phyloP scores from a whole-genome alignment of 2,797 vertebrate genomes.

The Cryptoblepharus egeriae region DNA sequence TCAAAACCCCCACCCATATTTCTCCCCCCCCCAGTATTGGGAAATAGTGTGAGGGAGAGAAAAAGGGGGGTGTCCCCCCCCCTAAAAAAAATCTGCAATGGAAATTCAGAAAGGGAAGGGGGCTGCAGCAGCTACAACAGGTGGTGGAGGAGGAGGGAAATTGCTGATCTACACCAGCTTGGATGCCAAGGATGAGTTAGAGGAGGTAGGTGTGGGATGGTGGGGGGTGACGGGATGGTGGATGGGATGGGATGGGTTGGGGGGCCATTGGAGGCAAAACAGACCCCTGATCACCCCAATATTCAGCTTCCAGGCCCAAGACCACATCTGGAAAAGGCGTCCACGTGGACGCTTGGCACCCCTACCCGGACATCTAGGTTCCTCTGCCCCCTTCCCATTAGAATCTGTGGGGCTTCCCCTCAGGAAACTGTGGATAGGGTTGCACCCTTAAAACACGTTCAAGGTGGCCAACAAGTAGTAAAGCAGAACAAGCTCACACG shows the following conservation, averaged over 20 bases:
- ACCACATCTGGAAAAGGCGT: too few relatives aligned
- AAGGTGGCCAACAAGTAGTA: neutral
- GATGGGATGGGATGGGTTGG: slow-evolving; percentile 17
- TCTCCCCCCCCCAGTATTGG: too few relatives aligned
- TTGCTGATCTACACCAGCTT: slow-evolving; percentile 89
- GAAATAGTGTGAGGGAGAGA: neutral
- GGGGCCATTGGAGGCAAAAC: neutral
- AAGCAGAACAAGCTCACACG: too few relatives aligned
- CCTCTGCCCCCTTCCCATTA: too few relatives aligned
- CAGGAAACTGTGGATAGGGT: too few relatives aligned
- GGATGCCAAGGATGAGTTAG: slow-evolving; percentile 88
- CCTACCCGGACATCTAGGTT: too few relatives aligned
- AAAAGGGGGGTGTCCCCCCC: slow-evolving; percentile 7
- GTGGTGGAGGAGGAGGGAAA: slow-evolving; percentile 68
- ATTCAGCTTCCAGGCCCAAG: neutral
- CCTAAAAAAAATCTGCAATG: slow-evolving; percentile 50
- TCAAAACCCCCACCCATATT: neutral
- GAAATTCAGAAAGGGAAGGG: slow-evolving; percentile 74
- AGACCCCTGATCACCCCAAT: too few relatives aligned
- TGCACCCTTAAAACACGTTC: too few relatives aligned
- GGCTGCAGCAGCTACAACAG: slow-evolving; percentile 37
- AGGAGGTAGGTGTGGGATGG: neutral
- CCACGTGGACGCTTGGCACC: too few relatives aligned
- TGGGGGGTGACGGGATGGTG: neutral
- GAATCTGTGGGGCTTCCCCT: too few relatives aligned